Evolutionary conservation across 2,888 invertebrate genomes (phyloP), one percentile per base, ranked within the genome.

Genomic region (Cetonia aurata): DNA sequence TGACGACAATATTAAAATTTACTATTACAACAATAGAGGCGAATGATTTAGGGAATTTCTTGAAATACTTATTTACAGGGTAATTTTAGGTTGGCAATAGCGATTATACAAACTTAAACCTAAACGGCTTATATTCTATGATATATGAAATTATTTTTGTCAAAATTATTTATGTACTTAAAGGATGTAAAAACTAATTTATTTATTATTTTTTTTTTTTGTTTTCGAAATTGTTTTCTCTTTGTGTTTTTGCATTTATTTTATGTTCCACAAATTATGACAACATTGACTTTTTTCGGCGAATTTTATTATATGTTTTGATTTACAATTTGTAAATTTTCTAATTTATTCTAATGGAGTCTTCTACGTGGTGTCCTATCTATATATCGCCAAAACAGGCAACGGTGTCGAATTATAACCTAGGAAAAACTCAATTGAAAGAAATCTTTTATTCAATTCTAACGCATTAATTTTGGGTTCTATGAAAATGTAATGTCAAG

Each of bases 401-500:
- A 72, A 75, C 78, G 80, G 80, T 79, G 80, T 81, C 80, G 75
- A 78, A 79, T 77, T 81, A 81, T 79, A 80, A 56, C 74, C 62
- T 3, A 68, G 72, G 76, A 74, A 78, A 79, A 79, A 77, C 77
- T 77, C 19, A 57, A 52, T 41, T 55, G 13, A 79, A 78, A 75
- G 77, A 77, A 79, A 76, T 80, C 31, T 31, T 4, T 55, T n/a
- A n/a, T n/a, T 25, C 4, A 65, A 65, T 65, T 65, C 52, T 6
- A 65, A 65, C 15, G 15, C 50, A 50, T 33, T 50, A 65, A 65
- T 65, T 41, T 65, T 65, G 50, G 50, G 62, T 65, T 50, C 80
- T 80, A 79, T 79, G 80, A 79, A 78, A 79, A 77, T 78, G n/a
- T n/a, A n/a, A n/a, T n/a, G n/a, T n/a, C n/a, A n/a, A 77, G 79